phyloP scores from a whole-genome alignment of 2,888 invertebrate genomes.

The Tachystola acroxantha region DNA sequence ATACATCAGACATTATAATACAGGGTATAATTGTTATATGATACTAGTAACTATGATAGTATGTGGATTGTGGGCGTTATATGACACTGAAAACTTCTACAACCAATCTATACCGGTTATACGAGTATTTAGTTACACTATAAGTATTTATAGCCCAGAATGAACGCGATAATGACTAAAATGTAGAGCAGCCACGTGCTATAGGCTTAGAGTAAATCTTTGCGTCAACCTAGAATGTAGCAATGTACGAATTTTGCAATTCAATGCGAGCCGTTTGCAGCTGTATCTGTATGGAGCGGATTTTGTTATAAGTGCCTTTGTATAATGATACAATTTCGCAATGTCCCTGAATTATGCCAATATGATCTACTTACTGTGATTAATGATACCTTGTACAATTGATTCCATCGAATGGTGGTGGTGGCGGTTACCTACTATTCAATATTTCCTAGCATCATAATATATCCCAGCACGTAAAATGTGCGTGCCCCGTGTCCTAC shows the following conservation, averaged over 20 bases:
- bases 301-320: not conserved
- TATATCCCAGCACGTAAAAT: too few relatives aligned
- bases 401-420: too few relatives aligned
- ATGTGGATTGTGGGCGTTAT: too few relatives aligned
- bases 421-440: too few relatives aligned
- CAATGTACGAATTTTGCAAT: conserved; percentile 18
- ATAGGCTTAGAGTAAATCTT: conserved; percentile 12
- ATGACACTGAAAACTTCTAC: not conserved
- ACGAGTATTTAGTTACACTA: not conserved
- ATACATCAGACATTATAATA: too few relatives aligned
- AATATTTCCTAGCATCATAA: too few relatives aligned
- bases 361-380: too few relatives aligned
- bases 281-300: conserved; percentile 14
- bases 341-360: too few relatives aligned
- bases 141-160: conserved; percentile 2
- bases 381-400: not conserved
- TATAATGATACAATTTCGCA: not conserved
- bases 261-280: conserved; percentile 14
- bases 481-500: too few relatives aligned
- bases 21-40: too few relatives aligned
- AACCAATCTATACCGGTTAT: not conserved
- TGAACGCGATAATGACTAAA: conserved; percentile 16
- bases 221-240: conserved; percentile 9
- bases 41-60: too few relatives aligned
- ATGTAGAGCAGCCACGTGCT: conserved; percentile 29